phyloP scores from a whole-genome alignment of 2,888 invertebrate genomes.

The Plebejus argus region DNA sequence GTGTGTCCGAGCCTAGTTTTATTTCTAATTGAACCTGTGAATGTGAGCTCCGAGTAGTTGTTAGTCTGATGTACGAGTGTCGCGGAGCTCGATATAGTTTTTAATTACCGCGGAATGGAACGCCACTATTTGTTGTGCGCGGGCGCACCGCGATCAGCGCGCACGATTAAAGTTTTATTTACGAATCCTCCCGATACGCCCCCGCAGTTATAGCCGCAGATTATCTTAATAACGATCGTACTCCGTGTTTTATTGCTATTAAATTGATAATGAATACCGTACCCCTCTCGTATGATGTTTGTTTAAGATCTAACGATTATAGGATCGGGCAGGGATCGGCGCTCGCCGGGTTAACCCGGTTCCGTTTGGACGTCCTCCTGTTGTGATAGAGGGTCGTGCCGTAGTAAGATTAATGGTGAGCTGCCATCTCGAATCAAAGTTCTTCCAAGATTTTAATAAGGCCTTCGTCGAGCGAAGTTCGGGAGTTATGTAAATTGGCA shows the following conservation, averaged over 20 bases:
- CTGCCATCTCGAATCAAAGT: constrained; percentile 71
- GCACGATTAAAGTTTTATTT: constrained; percentile 63
- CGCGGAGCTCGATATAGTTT: constrained; percentile 65
- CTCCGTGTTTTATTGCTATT: constrained; percentile 24
- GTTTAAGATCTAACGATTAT: constrained; percentile 33
- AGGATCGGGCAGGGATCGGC: neutral
- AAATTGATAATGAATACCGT: constrained; percentile 25
- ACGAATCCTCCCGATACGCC: constrained; percentile 48
- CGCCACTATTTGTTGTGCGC: constrained; percentile 68
- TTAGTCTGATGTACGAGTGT: constrained; percentile 33
- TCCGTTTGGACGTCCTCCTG: neutral
- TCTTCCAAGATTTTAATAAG: constrained; percentile 70
- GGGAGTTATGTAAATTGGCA: constrained; percentile 64
- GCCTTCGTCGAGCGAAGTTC: constrained; percentile 64
- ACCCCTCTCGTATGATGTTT: constrained; percentile 2
- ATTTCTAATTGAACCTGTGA: constrained; percentile 27
- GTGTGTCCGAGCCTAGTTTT: neutral
- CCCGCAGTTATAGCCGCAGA: constrained; percentile 46
- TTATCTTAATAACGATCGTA: constrained; percentile 30
- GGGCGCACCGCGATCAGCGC: constrained; percentile 63
- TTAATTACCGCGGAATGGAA: constrained; percentile 69
- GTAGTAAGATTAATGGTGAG: constrained; percentile 68
- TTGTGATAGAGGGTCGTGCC: constrained; percentile 11
- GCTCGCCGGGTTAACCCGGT: neutral
- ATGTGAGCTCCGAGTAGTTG: constrained; percentile 43